Evolutionary conservation across 2,888 invertebrate species (phyloP), one percentile per base, ranked within the genome.

Genomic region (Isoperla grammatica): DNA sequence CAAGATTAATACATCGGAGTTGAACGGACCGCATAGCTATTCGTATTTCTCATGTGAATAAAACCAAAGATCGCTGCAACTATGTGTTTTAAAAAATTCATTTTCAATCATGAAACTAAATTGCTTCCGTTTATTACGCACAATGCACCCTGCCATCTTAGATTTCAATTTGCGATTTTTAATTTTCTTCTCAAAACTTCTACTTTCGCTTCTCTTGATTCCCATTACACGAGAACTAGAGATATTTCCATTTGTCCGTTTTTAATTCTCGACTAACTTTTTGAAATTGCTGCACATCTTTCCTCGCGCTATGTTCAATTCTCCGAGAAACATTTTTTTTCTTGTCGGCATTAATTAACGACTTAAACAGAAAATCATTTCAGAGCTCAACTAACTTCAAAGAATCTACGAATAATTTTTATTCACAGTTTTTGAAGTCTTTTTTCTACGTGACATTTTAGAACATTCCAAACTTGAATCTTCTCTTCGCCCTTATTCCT

Each of bases 101-200:
- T 29, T 29, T 29, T 6, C 13, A 4, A 40, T 49, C 22, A n/a
- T 49, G 29, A 49, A 49, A 49, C 49, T 49, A 49, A 20, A 49
- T 35, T 23, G 29, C 29, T 29, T 49, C 15, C 49, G n/a, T 46
- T 29, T 29, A 49, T 49, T 49, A 15, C 49, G 13, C 46, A 46
- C 46, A 29, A 29, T 29, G 29, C 8, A 29, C 29, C 29, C 8
- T 29, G 29, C 29, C 4, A 29, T 6, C 46, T 46, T 8, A 17
- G 49, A 49, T 29, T 49, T 13, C 49, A 49, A 49, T 49, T 49
- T 49, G 49, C 15, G 49, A 49, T 49, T 49, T 49, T 49, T 49
- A 49, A 49, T 49, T 49, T 49, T 29, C 22, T 35, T 29, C 15
- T 9, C 29, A 8, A 29, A 29, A 23, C 35, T 35, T 49, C 29